These are phyloP conservation scores for Drosophila rellima DNA, from an alignment of 2,888 invertebrate species.

Conservation along the genomic window DNA sequence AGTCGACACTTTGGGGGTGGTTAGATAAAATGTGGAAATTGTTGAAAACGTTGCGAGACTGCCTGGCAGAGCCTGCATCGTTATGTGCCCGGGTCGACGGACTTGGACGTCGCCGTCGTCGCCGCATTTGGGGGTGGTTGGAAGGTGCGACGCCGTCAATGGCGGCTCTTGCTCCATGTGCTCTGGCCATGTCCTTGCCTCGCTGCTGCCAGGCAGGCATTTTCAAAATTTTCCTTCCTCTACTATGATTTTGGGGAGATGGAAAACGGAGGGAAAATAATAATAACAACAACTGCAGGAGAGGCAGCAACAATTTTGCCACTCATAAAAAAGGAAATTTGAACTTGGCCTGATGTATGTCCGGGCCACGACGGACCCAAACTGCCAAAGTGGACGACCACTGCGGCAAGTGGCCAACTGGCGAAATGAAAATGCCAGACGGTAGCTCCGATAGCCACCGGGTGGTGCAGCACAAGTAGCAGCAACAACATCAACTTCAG, in stretches of 20 bases:
- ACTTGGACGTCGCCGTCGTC: constrained; percentile 58
- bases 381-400: constrained; percentile 73
- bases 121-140: constrained; percentile 73
- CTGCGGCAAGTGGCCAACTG: constrained; percentile 69
- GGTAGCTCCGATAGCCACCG: constrained; percentile 51
- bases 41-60: constrained; percentile 75
- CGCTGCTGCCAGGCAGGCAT: constrained; percentile 65
- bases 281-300: constrained; percentile 41
- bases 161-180: constrained; percentile 49
- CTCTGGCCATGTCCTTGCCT: constrained; percentile 72
- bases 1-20: constrained; percentile 80
- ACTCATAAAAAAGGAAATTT: constrained; percentile 82
- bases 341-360: constrained; percentile 82
- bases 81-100: constrained; percentile 81
- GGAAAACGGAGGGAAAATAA: constrained; percentile 62
- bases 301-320: constrained; percentile 70
- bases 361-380: constrained; percentile 54
- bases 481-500: constrained; percentile 20
- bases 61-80: constrained; percentile 70
- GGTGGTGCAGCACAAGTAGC: constrained; percentile 36
- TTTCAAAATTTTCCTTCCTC: constrained; percentile 63
- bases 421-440: constrained; percentile 74
- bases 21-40: constrained; percentile 82
- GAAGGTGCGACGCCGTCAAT: constrained; percentile 64
- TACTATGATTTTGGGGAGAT: constrained; percentile 17